Base-by-base conservation (phyloP, 2,888 invertebrate species). In the Augochlorella aurata region DNA sequence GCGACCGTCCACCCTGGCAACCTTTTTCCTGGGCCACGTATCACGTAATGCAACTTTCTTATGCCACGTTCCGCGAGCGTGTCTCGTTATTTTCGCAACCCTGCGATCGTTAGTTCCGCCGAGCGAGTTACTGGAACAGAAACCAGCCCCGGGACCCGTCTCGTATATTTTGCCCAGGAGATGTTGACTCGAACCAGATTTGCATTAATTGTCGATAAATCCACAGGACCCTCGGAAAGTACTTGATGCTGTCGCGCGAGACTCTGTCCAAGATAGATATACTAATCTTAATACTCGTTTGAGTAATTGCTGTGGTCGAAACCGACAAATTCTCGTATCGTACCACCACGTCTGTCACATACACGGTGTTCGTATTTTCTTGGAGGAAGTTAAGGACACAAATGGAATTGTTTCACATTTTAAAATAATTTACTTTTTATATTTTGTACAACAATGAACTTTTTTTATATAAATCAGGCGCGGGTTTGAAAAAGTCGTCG, bases 81-180 rank as follows among this genome's bases (percentile, higher is more conserved):
- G 81, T 66, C 70, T 81, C 81, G 82, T 81, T 81, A 81, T 58
- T 74, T 58, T 71, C 70, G 75, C 61, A 61, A 81, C 47, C 54
- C 58, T 3, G 74, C 74, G 81, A 81, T 81, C 74, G 81, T 81
- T 81, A 81, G 81, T 74, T 81, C 49, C 74, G 69, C 44, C 12
- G 14, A 29, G 12, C 24, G 44, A 21, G 12, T n/a, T 66, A 65
- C 54, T 47, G 65, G n/a, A 18, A 74, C 47, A 24, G 63, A 44
- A 66, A 66, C 49, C 24, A 49, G 18, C 9, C 18, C 12, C 29
- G 21, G 38, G n/a, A 58, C 16, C n/a, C n/a, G n/a, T n/a, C 58
- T 74, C n/a, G 50, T 61, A 61, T 69, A 44, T 71, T 44, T 29
- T 47, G 18, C 29, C 21, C 44, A 8, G 16, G 74, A 24, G 24